Evolutionary conservation across 2,888 invertebrate species (phyloP), one percentile per base, ranked within the genome.

Genomic region (Euplagia quadripunctaria): DNA sequence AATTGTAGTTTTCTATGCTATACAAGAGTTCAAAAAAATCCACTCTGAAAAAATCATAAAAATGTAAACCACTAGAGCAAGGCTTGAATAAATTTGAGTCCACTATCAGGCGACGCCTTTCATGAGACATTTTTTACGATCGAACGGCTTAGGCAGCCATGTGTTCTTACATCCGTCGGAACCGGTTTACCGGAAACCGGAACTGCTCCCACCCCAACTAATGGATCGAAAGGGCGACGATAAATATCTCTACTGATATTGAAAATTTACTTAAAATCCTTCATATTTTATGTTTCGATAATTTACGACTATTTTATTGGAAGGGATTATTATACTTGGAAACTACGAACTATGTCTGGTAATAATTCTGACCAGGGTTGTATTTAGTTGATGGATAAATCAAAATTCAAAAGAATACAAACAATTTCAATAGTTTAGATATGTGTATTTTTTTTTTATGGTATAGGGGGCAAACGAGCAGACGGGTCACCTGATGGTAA

Each of bases 151-250:
- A 73, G 41, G 75, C 73, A 76, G 79, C 79, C 85, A 84, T 85
- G 79, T 85, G 86, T 82, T 84, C 81, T 78, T 70, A 78, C 82
- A 81, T 87, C 87, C 75, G 71, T 76, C 84, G 85, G 83, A 79
- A 79, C 81, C 76, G 75, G 78, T 76, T 82, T 74, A 76, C 86
- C 89, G 90, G 90, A 90, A 86, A 87, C 89, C 87, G 89, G 90
- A 89, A 81, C 84, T 83, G 75, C 76, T 82, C 78, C 82, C 78
- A 76, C 83, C 84, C 83, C 85, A 79, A 75, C 88, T 91, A 91
- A 91, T 90, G 91, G 90, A 86, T 87, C 88, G 90, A 86, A 85
- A 88, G 81, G 78, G 81, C 77, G 75, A 73, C 81, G 83, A 87
- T 87, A 88, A 86, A 88, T 87, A 86, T 87, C 82, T 81, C 73